Percentiles rank a stretch among this genome's conserved stretches.
These are phyloP conservation scores for Nemotelus pantherinus DNA, from an alignment of 2,888 invertebrate genomes.

Conservation along the genomic window DNA sequence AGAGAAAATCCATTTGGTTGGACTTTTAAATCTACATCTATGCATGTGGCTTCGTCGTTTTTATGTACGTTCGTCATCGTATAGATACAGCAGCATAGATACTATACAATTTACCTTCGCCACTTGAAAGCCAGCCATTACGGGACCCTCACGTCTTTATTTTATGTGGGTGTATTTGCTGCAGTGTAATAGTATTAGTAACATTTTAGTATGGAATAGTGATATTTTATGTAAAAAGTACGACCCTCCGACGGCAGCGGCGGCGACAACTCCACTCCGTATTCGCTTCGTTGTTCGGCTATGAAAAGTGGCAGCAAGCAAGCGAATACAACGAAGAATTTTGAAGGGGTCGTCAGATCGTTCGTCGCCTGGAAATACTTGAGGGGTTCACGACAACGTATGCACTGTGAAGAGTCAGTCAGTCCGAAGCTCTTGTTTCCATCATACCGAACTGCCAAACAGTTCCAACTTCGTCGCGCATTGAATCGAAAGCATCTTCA, in stretches of 20 bases:
- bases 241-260: slow-evolving; percentile 16
- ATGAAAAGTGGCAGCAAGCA: too few relatives aligned
- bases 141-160: neutral
- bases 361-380: neutral
- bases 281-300: too few relatives aligned
- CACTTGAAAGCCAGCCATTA: neutral
- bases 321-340: neutral
- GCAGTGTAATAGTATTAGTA: neutral
- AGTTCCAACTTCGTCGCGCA: slow-evolving; percentile 56
- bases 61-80: too few relatives aligned
- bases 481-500: slow-evolving; percentile 55
- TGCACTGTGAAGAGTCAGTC: slow-evolving; percentile 15
- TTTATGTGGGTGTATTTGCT: slow-evolving; percentile 26
- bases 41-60: too few relatives aligned
- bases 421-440: slow-evolving; percentile 39
- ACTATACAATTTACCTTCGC: neutral
- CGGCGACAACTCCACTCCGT: neutral
- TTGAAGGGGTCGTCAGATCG: slow-evolving; percentile 11
- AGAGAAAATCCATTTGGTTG: too few relatives aligned
- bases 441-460: slow-evolving; percentile 4
- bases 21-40: too few relatives aligned
- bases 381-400: slow-evolving; percentile 12
- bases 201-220: neutral
- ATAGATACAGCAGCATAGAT: too few relatives aligned
- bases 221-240: slow-evolving; percentile 33